Evolutionary conservation across 2,113 vertebrate genomes (phyloP).

Genomic region (Galeopterus variegatus): DNA sequence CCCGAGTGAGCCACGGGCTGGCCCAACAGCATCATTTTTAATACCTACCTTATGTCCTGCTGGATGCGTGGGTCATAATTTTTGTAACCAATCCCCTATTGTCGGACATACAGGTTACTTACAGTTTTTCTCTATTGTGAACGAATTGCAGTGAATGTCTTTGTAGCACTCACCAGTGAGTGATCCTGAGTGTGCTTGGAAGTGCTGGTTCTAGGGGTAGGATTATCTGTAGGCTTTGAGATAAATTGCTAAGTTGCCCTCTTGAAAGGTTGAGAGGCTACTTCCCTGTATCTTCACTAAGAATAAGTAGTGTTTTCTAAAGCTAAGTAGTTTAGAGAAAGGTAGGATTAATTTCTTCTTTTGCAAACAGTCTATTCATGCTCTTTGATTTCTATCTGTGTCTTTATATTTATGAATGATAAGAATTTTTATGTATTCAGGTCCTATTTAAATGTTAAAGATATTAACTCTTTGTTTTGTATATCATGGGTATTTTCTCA

Average conservation of each 20-base stretch:
- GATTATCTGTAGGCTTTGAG: neutral
- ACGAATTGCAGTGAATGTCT: neutral
- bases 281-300: slow-evolving; percentile 12
- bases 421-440: neutral
- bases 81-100: neutral
- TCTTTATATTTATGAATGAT: neutral
- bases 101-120: neutral
- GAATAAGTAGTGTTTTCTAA: neutral
- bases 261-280: neutral
- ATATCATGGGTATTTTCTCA: neutral
- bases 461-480: neutral
- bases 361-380: neutral
- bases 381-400: neutral
- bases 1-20: too few relatives aligned
- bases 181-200: neutral
- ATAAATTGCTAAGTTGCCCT: neutral
- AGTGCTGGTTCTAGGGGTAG: neutral
- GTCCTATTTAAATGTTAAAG: neutral
- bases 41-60: neutral
- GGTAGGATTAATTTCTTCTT: neutral
- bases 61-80: neutral
- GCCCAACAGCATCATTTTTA: neutral
- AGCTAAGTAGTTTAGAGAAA: neutral
- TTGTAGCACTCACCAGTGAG: neutral
- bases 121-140: neutral